phyloP scores from a whole-genome alignment of 1,140 invertebrate species.

The Drosophila auraria region DNA sequence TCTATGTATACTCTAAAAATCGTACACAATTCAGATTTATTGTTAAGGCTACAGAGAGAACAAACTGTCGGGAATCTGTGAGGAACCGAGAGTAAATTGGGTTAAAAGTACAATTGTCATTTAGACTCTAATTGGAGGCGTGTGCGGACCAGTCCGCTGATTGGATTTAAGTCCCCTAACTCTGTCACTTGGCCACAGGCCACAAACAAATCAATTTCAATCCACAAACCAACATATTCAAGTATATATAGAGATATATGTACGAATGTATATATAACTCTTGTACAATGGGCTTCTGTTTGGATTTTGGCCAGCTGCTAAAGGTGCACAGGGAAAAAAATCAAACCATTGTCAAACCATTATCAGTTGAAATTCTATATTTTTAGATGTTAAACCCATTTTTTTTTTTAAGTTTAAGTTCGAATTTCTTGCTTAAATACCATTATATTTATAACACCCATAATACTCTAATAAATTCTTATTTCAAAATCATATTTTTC shows the following conservation, averaged over 20 bases:
- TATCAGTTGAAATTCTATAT: too few relatives aligned
- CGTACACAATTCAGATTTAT: conserved; percentile 76
- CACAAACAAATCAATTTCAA: conserved; percentile 78
- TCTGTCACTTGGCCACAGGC: conserved; percentile 76
- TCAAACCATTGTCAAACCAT: too few relatives aligned
- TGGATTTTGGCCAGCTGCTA: conserved; percentile 33
- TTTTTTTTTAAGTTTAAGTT: neutral
- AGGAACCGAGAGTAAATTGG: conserved; percentile 65
- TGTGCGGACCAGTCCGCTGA: conserved; percentile 72
- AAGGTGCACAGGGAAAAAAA: conserved; percentile 9
- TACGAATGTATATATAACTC: conserved; percentile 1
- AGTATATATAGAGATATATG: neutral
- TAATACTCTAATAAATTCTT: too few relatives aligned
- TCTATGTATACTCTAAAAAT: conserved; percentile 31
- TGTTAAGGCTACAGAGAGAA: conserved; percentile 52
- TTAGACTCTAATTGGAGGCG: conserved; percentile 82
- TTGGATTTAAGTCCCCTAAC: conserved; percentile 64
- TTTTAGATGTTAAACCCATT: neutral
- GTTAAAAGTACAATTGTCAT: conserved; percentile 83
- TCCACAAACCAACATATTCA: conserved; percentile 19
- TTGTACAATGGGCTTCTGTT: conserved; percentile 67
- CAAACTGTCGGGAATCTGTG: conserved; percentile 53
- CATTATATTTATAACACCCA: neutral
- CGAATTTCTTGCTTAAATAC: too few relatives aligned
- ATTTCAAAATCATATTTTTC: neutral